Conservation (phyloP, 2,797 vertebrate species). For the Moxostoma hubbsi region DNA sequence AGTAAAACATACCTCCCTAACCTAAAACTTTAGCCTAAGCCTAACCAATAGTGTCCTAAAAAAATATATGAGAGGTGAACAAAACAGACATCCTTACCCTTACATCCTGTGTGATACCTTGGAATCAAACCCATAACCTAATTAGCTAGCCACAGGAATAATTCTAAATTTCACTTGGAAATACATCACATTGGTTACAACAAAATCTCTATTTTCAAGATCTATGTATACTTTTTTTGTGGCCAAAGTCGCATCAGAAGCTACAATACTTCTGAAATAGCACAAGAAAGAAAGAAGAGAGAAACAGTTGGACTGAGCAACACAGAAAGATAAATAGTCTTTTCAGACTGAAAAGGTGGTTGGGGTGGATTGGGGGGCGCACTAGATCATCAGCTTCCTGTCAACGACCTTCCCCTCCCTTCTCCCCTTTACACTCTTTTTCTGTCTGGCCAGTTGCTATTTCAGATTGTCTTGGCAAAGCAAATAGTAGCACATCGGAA, state of each 20-base stretch:
- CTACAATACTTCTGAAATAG: background rate
- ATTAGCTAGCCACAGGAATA: too few species aligned
- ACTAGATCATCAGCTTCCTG: conserved; percentile 87
- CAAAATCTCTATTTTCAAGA: conserved; percentile 23
- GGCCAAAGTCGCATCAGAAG: conserved; percentile 56
- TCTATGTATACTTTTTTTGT: conserved; percentile 51
- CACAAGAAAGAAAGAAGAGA: conserved; percentile 13
- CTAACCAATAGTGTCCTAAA: too few species aligned
- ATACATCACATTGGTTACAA: too few species aligned
- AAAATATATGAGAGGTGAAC: too few species aligned
- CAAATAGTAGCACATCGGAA: conserved; percentile 76
- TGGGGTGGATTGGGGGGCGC: background rate
- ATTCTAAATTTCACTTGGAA: too few species aligned
- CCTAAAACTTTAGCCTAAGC: too few species aligned
- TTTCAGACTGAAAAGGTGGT: conserved; percentile 52
- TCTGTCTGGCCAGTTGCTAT: conserved; percentile 88
- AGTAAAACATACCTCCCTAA: too few species aligned
- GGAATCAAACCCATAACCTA: too few species aligned
- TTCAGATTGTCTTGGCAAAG: conserved; percentile 84
- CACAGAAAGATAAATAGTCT: conserved; percentile 47
- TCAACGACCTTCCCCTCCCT: conserved; percentile 70
- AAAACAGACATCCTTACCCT: too few species aligned
- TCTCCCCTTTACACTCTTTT: conserved; percentile 74
- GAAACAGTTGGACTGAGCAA: conserved; percentile 46
- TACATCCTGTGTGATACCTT: too few species aligned